Base-by-base conservation (phyloP, 2,888 invertebrate genomes). In the Spicauda simplicius region DNA sequence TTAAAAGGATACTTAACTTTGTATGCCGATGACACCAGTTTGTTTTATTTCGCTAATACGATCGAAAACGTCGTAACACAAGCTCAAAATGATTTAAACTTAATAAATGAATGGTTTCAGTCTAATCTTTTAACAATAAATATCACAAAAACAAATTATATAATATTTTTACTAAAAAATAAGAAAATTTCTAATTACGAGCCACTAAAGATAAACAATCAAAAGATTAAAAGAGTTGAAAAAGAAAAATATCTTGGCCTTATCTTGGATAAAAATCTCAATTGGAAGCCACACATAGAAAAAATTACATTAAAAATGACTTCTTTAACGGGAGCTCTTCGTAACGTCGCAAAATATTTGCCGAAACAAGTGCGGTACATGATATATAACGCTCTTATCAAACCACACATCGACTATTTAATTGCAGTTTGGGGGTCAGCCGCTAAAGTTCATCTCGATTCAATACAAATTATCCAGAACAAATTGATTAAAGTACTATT, bases 1-100 rank as follows among this genome's bases (percentile, higher is more conserved):
- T 25, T 73, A 11, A 20, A 50, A 0, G 70, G 70, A 5, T 50
- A 73, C 25, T 7, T 72, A 6, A 70, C 67, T 10, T 19, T 73
- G 1, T 73, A 69, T 53, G 72, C 71, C 0, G 73, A 72, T 53
- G 69, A 73, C 48, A 73, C 72, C 10, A 61, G 70, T 48, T 45
- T 72, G 16, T 74, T 72, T 33, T 70, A 72, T 25, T 72, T 66
- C 64, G 71, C 71, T 8, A n/a, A 61, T 20, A 53, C 20, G 18
- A 69, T 71, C 5, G 14, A 68, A 6, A 8, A 45, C 12, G 57
- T 71, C 5, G 53, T 68, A 0, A 4, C 8, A 55, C 2, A 52
- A 8, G 71, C 70, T 19, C 72, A 72, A 62, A 56, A 54, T 5
- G 70, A 72, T 45, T 53, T 73, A n/a, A 41, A 73, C 30, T 20